Conservation (phyloP, 2,888 invertebrate genomes). For the Pseudococcus viburni region DNA sequence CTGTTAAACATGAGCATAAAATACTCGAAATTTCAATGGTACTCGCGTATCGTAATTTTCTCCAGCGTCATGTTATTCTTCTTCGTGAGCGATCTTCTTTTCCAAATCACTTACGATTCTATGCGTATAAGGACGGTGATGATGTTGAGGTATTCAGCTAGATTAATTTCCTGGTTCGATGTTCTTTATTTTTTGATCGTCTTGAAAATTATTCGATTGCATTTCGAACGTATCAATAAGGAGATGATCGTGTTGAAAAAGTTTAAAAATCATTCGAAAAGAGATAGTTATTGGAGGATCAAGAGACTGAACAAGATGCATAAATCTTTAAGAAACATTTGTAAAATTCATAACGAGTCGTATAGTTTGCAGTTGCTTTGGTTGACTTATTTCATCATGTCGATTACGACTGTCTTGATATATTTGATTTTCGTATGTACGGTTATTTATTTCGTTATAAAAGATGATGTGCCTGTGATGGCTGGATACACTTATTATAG, state of each 20-base stretch:
- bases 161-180: constrained; percentile 55
- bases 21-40: constrained; percentile 38
- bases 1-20: background rate
- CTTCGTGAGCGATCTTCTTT: constrained; percentile 6
- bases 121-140: background rate
- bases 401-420: background rate
- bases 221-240: constrained; percentile 45
- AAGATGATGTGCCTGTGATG: background rate
- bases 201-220: constrained; percentile 42
- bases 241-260: background rate
- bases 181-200: constrained; percentile 26
- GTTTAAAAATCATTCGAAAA: background rate
- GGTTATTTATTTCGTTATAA: constrained; percentile 26
- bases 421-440: background rate
- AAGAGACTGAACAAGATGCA: constrained; percentile 1
- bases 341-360: constrained; percentile 39
- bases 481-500: constrained; percentile 1
- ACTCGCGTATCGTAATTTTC: background rate
- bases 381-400: constrained; percentile 9
- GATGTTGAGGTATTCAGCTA: constrained; percentile 26
- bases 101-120: background rate
- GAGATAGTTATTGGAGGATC: background rate
- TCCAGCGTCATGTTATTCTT: background rate
- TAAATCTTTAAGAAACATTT: constrained; percentile 26
- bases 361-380: constrained; percentile 30